A percentile compares a stretch with the other conserved stretches of the same genome.
These are phyloP conservation scores for Cheilosia vernalis DNA, from an alignment of 2,888 invertebrate species.

Conservation along the genomic window DNA sequence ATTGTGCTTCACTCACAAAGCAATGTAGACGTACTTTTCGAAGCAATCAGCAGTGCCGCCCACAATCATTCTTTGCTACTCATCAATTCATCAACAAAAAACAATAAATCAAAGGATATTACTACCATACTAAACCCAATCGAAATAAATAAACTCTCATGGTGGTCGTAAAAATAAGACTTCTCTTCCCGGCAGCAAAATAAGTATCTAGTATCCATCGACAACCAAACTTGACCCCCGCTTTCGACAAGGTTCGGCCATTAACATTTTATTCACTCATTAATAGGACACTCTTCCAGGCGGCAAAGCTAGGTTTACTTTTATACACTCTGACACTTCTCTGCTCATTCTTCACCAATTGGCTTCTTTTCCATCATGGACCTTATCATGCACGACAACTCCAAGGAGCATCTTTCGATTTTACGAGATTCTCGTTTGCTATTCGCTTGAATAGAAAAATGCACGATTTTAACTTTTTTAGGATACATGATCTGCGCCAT, in stretches of 20 bases:
- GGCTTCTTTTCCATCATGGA: background rate
- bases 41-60: too few relatives aligned
- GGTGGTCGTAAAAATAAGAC: constrained; percentile 30
- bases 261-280: constrained; percentile 51
- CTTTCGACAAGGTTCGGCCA: background rate
- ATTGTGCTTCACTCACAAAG: too few relatives aligned
- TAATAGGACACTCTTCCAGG: constrained; percentile 33
- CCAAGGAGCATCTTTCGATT: constrained; percentile 19
- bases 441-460: constrained; percentile 2
- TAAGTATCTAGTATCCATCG: background rate
- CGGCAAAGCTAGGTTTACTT: constrained; percentile 11
- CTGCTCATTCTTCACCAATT: background rate
- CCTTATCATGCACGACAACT: constrained; percentile 32
- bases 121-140: constrained; percentile 34
- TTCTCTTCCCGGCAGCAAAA: background rate
- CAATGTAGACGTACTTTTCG: too few relatives aligned
- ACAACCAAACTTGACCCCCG: constrained; percentile 6
- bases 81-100: background rate
- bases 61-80: too few relatives aligned
- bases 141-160: constrained; percentile 41
- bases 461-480: constrained; percentile 29
- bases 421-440: constrained; percentile 19
- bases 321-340: background rate
- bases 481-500: constrained; percentile 11
- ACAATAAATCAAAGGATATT: constrained; percentile 56